Percentiles rank a stretch among this genome's conserved stretches.
phyloP scores from a whole-genome alignment of 2,888 invertebrate species.

The Rhopalosiphum nymphaeae region DNA sequence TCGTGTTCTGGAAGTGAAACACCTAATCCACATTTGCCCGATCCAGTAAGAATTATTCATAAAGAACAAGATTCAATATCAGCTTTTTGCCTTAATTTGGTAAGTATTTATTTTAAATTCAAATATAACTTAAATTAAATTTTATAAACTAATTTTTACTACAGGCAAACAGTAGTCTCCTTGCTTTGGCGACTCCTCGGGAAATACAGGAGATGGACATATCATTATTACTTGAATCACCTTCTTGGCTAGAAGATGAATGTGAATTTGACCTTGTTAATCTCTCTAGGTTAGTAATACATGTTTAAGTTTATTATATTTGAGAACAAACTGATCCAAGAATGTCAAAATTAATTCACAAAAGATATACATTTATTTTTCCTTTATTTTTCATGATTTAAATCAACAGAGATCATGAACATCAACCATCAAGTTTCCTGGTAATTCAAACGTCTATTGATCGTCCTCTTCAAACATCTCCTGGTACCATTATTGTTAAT shows the following conservation, averaged over 20 bases:
- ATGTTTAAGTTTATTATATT: constrained; percentile 65
- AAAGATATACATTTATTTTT: neutral
- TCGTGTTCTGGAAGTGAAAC: constrained; percentile 64
- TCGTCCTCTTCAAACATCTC: constrained; percentile 72
- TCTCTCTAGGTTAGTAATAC: constrained; percentile 73
- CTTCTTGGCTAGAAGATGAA: constrained; percentile 96
- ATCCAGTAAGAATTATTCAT: constrained; percentile 95
- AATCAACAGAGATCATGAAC: constrained; percentile 76
- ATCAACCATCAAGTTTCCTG: constrained; percentile 84
- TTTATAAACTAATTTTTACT: constrained; percentile 45
- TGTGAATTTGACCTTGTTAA: constrained; percentile 96
- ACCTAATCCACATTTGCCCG: constrained; percentile 72
- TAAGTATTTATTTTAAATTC: constrained; percentile 69
- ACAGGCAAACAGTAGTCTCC: constrained; percentile 82
- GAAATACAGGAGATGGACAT: constrained; percentile 99
- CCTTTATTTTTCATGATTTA: neutral
- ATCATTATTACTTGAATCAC: constrained; percentile 87
- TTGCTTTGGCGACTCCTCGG: constrained; percentile 94
- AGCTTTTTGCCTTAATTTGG: constrained; percentile 96
- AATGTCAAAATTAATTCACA: neutral
- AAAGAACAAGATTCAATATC: constrained; percentile 99
- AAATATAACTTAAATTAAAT: neutral
- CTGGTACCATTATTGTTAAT: constrained; percentile 70
- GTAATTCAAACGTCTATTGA: constrained; percentile 86
- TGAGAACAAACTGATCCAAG: neutral